Evolutionary conservation across 2,113 vertebrate species (phyloP), one percentile per base, ranked within the genome.

Genomic region (Coptodon bakossiorum): DNA sequence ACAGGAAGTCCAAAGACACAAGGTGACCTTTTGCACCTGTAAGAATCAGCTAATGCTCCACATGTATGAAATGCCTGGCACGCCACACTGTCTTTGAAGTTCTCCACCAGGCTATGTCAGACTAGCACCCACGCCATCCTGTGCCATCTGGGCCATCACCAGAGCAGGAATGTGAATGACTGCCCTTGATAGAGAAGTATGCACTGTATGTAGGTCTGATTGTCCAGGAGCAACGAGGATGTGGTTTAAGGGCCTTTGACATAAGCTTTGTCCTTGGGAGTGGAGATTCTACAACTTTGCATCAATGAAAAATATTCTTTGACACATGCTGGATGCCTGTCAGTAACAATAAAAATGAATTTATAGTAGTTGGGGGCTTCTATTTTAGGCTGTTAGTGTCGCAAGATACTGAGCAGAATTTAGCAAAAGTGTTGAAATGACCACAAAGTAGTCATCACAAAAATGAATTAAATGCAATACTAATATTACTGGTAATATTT

Each of bases 251-350:
- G 54, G 54, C 86, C 76, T 53, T 40, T 3, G 71, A 27, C 66
- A 57, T 86, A 48, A 86, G 85, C 83, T 59, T 40, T 36, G 87
- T 88, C 66, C 6, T 81, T 84, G 73, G 48, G 34, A 73, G 53
- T 54, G 81, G 76, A 89, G 88, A 90, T 91, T 66, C 5, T 86
- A 68, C 53, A 27, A 88, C 36, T 68, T 22, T 73, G 40, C 31
- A 34, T 79, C 84, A 88, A 93, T 93, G 81, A 95, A 94, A 85
- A 82, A 36, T 40, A 48, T 89, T 83, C 84, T 86, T 48, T 84
- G 76, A 87, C 78, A 17, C 82, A 82, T 54, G 61, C 83, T 83
- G 80, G 56, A 53, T 50, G 48, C 59, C 82, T 83, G 63, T 86
- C 53, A 16, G 45, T 78, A 79, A 92, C 86, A 89, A 88, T 87